Percentiles rank a stretch among this genome's conserved stretches.
Conservation (phyloP, 2,113 vertebrate species). For the Hirundichthys speculiger region DNA sequence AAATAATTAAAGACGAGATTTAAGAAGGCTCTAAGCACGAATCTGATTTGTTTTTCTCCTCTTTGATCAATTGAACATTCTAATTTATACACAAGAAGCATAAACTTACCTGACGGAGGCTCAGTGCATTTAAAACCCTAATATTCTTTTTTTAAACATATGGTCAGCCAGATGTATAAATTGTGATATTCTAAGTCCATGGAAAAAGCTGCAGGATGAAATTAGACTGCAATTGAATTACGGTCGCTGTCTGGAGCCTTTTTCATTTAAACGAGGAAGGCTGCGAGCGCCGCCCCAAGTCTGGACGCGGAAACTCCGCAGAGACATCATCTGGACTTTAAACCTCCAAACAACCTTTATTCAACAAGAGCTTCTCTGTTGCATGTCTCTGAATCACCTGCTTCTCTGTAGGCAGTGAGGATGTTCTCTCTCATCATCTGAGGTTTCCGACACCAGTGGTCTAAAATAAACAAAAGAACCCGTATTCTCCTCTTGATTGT, state of each 20-base stretch:
- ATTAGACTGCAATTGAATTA: conserved; percentile 52
- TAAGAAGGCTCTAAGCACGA: neutral
- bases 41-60: too few relatives aligned
- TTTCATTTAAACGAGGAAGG: conserved; percentile 17
- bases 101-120: conserved; percentile 15
- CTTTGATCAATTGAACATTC: neutral
- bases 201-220: conserved; percentile 36
- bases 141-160: neutral
- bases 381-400: neutral
- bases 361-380: neutral
- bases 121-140: neutral
- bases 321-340: neutral
- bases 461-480: too few relatives aligned
- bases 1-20: neutral
- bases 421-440: neutral
- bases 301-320: conserved; percentile 25
- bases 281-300: conserved; percentile 56
- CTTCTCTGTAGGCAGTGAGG: neutral
- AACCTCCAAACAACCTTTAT: neutral
- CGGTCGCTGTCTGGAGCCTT: conserved; percentile 36
- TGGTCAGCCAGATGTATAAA: neutral
- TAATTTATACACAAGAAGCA: neutral
- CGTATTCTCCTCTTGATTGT: too few relatives aligned
- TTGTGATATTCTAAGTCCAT: conserved; percentile 11
- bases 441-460: too few relatives aligned